Percentiles rank a stretch among this genome's conserved stretches.
These are phyloP conservation scores for Probosciger aterrimus DNA, from an alignment of 2,113 vertebrate species.

Conservation along the genomic window DNA sequence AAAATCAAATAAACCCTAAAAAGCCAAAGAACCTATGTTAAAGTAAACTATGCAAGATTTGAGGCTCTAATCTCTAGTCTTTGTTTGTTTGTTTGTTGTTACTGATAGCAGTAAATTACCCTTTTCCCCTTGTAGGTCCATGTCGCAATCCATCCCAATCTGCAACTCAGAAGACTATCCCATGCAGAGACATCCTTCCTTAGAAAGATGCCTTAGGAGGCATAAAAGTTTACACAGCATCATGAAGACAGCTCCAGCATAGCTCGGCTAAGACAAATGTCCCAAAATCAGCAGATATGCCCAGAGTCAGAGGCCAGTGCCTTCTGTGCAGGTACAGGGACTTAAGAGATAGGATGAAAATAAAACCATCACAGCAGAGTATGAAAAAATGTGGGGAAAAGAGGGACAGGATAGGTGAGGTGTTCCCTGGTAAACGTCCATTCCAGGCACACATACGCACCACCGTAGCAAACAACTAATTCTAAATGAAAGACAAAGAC, in stretches of 20 bases:
- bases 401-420: neutral
- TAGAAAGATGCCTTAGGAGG: neutral
- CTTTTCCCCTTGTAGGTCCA: neutral
- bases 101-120: neutral
- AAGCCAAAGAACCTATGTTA: neutral
- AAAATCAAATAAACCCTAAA: neutral
- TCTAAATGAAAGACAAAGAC: neutral
- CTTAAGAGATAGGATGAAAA: neutral
- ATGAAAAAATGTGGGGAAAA: neutral
- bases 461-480: neutral
- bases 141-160: neutral
- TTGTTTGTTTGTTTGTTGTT: neutral
- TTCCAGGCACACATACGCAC: neutral
- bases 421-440: neutral
- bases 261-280: neutral
- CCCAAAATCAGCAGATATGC: neutral
- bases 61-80: fast-evolving
- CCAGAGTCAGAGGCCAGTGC: neutral
- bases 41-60: neutral
- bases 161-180: neutral
- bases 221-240: neutral
- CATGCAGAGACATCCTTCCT: neutral
- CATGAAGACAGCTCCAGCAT: neutral
- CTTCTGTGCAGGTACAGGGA: neutral
- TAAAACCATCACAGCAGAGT: neutral